These are phyloP conservation scores for Piscicola geometra DNA, from an alignment of 2,888 invertebrate species.

Conservation along the genomic window DNA sequence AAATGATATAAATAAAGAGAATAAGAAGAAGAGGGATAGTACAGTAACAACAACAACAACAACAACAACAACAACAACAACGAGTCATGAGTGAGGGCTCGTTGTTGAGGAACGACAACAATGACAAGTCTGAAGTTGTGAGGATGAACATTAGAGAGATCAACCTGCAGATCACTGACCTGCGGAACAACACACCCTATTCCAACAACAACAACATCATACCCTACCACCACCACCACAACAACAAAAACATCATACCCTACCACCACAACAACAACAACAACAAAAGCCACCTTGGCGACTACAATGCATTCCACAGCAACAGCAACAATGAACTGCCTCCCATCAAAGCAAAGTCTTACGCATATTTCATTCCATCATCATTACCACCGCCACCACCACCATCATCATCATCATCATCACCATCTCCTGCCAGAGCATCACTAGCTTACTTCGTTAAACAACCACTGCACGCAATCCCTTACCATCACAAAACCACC, in stretches of 20 bases:
- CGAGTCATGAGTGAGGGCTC: too few relatives aligned
- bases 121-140: not conserved
- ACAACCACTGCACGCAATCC: too few relatives aligned
- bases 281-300: too few relatives aligned
- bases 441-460: not conserved
- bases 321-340: not conserved
- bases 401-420: not conserved
- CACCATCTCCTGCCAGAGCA: not conserved
- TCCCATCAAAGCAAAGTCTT: not conserved
- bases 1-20: too few relatives aligned
- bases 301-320: too few relatives aligned
- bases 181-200: too few relatives aligned
- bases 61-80: too few relatives aligned
- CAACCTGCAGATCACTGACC: not conserved
- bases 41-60: too few relatives aligned
- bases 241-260: not conserved
- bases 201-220: not conserved
- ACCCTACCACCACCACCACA: not conserved
- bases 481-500: not conserved
- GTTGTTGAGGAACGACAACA: too few relatives aligned
- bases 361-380: not conserved
- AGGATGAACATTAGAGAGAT: slow-evolving; percentile 5
- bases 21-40: too few relatives aligned
- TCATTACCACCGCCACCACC: not conserved
- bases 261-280: not conserved